phyloP scores from a whole-genome alignment of 2,888 invertebrate species.

The Liodrosophila aerea region DNA sequence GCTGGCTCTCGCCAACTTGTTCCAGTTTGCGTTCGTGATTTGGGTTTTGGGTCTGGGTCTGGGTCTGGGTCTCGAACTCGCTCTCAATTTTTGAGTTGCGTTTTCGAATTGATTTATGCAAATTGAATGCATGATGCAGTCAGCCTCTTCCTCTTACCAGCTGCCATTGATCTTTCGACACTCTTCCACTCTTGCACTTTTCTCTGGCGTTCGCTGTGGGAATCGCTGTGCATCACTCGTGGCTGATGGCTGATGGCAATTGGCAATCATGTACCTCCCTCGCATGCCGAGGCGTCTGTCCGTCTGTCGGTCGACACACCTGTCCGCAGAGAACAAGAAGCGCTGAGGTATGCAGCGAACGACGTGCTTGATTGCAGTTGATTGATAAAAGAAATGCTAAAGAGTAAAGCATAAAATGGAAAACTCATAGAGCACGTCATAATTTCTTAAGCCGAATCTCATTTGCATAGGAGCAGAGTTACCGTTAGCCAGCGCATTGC shows the following conservation, averaged over 20 bases:
- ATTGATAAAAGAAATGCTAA: constrained; percentile 32
- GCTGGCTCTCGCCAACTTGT: background rate
- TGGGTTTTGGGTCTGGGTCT: constrained; percentile 13
- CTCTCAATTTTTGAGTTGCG: constrained; percentile 53
- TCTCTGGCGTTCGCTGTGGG: constrained; percentile 11
- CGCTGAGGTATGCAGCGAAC: constrained; percentile 2
- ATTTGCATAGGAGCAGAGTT: constrained; percentile 25
- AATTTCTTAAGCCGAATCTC: constrained; percentile 51
- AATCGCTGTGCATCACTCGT: constrained; percentile 9
- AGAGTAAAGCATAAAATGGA: background rate
- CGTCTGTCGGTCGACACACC: constrained; percentile 39
- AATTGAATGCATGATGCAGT: constrained; percentile 45
- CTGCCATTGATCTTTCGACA: constrained; percentile 26
- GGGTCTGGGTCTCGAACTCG: constrained; percentile 14
- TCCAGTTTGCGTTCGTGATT: too few species aligned
- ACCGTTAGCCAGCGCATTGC: constrained; percentile 69
- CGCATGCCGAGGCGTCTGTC: constrained; percentile 45
- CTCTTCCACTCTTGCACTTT: background rate
- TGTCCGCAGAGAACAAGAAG: constrained; percentile 22
- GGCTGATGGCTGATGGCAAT: too few species aligned
- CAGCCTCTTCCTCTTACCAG: constrained; percentile 23
- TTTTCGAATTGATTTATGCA: constrained; percentile 67
- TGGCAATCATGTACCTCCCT: constrained; percentile 42
- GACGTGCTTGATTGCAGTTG: constrained; percentile 46
- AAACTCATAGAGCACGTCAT: constrained; percentile 41